Conservation (phyloP, 2,113 vertebrate species). For the Synodontis membranacea region DNA sequence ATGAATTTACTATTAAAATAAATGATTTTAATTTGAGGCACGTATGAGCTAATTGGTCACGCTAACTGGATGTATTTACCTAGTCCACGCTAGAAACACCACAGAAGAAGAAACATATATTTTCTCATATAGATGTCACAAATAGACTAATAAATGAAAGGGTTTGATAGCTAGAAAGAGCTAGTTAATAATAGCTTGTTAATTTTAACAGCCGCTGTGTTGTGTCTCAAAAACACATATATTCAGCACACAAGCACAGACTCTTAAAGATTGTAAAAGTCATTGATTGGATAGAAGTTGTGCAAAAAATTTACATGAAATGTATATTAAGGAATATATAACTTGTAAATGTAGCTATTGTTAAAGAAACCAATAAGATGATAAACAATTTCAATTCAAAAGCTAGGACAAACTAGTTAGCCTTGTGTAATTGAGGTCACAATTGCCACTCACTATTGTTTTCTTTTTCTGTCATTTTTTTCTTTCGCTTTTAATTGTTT, state of each 20-base stretch:
- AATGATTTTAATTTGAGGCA: not conserved
- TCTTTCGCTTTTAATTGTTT: not conserved
- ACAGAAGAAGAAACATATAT: not conserved
- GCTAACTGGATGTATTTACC: not conserved
- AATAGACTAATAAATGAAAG: not conserved
- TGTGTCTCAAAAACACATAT: not conserved
- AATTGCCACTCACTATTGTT: not conserved
- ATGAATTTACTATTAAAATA: not conserved
- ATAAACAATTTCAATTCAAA: not conserved
- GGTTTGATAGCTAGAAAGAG: not conserved
- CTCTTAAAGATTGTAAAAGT: not conserved
- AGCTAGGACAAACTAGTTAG: not conserved
- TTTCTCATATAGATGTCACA: not conserved
- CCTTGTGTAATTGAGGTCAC: not conserved
- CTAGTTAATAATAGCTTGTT: not conserved
- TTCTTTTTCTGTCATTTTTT: not conserved
- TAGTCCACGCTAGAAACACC: not conserved
- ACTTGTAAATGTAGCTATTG: not conserved
- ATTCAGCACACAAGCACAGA: not conserved
- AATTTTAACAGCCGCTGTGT: not conserved
- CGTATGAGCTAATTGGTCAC: not conserved
- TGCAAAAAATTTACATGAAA: not conserved
- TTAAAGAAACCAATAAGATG: not conserved
- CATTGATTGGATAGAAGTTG: not conserved
- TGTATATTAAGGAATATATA: not conserved